Evolutionary conservation across 2,113 vertebrate genomes (phyloP), one percentile per base, ranked within the genome.

Genomic region (Chaenocephalus aceratus): DNA sequence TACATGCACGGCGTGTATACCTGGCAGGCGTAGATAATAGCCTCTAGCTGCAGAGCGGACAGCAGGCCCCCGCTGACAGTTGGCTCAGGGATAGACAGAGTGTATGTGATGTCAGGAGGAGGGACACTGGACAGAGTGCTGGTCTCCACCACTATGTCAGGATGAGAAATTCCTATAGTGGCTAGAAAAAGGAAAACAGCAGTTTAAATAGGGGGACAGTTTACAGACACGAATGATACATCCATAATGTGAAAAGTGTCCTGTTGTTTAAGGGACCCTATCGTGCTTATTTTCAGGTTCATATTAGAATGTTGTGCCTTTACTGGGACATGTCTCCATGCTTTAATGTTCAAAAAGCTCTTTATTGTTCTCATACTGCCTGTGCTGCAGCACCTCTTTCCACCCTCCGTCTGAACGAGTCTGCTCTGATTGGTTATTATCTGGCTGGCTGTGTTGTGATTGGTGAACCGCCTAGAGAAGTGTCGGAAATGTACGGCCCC

Each of bases 111-210:
- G 90, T 99, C 96, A 0, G 98, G 98, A 0, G 98, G 98, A 4
- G 98, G 98, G 9, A 99, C 98, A 0, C 98, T 99, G 85, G 98
- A 99, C 3, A 99, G 92, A 0, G 98, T 99, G 95, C 97, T 99
- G 0, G 98, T 99, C 89, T 99, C 98, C 62, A 99, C 98, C 74
- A 99, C 98, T 0, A 96, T 96, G 93, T 99, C 98, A 0, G 98
- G 98, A 87, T 99, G 98, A 72, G 97, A 97, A 86, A 95, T 97
- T 85, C 98, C 98, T 34, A 99, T 94, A 82, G 96, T 98, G 83
- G 97, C 98, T 99, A 89, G 11, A 45, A 57, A 75, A 57, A 60
- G 63, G 10, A 77, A 23, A 46, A 16, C 11, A 14, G n/a, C 8
- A 7, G 18, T 71, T 64, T 49, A 56, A 45, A 51, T 26, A 12